Conservation (phyloP, 1,140 invertebrate species). For the Vollenhovia emeryi region DNA sequence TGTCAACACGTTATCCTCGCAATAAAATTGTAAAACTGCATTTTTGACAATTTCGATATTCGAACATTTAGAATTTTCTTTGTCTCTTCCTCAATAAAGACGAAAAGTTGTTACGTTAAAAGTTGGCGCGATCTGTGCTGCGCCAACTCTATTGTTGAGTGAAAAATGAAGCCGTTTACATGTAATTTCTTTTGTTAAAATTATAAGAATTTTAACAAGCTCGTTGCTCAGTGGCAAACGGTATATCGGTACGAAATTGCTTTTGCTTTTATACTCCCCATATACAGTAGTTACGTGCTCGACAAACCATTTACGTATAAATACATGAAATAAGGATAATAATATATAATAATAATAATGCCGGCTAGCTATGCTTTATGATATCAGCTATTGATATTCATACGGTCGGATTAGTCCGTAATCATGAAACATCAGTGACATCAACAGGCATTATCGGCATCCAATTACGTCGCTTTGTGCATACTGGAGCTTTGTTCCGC, state of each 20-base stretch:
- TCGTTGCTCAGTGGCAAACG: neutral
- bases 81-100: neutral
- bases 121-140: neutral
- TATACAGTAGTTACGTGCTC: neutral
- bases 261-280: neutral
- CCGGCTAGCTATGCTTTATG: slow-evolving; percentile 51
- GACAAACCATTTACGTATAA: neutral
- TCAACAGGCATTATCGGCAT: slow-evolving; percentile 58
- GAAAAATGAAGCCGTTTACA: neutral
- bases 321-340: slow-evolving; percentile 42
- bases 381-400: slow-evolving; percentile 54
- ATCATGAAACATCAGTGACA: slow-evolving; percentile 55
- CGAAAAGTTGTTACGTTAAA: neutral
- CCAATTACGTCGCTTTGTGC: slow-evolving; percentile 60
- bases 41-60: neutral
- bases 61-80: neutral
- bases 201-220: neutral
- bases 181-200: neutral
- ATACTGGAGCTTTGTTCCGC: slow-evolving; percentile 54
- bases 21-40: neutral
- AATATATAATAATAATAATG: slow-evolving; percentile 24
- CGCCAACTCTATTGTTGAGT: neutral
- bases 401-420: slow-evolving; percentile 45
- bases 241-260: neutral
- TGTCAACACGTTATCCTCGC: neutral